Conservation (phyloP, 2,888 invertebrate genomes). For the Calameuta pallipes region DNA sequence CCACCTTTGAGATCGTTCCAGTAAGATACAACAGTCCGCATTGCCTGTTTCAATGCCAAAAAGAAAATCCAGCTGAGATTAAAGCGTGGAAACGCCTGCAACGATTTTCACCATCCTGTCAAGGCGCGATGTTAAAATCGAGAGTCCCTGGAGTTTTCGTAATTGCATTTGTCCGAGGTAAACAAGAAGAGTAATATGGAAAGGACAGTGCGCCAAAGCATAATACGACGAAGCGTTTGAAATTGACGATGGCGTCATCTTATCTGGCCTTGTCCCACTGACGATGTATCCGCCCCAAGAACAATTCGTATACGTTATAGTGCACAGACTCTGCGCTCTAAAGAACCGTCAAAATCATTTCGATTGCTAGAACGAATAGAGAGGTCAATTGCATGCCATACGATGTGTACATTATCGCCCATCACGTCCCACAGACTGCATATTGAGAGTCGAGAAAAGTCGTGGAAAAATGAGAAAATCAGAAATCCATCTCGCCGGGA, state of each 20-base stretch:
- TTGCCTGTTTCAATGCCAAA: neutral
- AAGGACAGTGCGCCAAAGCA: neutral
- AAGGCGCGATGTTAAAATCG: neutral
- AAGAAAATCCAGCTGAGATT: neutral
- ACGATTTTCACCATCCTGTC: neutral
- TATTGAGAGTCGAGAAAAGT: neutral
- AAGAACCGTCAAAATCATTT: neutral
- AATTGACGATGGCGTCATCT: conserved; percentile 14
- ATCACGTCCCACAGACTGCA: neutral
- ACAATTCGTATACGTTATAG: neutral
- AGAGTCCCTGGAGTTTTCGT: neutral
- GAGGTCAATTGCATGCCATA: neutral
- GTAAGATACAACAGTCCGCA: neutral
- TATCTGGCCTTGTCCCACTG: conserved; percentile 19
- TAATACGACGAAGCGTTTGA: conserved; percentile 2
- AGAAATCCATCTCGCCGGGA: neutral
- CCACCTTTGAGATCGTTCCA: neutral
- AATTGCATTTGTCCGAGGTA: neutral
- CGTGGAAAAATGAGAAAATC: neutral
- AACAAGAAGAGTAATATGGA: neutral
- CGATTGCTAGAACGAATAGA: neutral
- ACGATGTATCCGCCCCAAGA: neutral
- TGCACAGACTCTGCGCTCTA: neutral
- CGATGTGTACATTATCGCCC: neutral
- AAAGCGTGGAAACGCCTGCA: neutral